Percentiles rank a stretch among this genome's conserved stretches.
These are phyloP conservation scores for Nymphalis polychloros DNA, from an alignment of 2,888 invertebrate species.

Conservation along the genomic window DNA sequence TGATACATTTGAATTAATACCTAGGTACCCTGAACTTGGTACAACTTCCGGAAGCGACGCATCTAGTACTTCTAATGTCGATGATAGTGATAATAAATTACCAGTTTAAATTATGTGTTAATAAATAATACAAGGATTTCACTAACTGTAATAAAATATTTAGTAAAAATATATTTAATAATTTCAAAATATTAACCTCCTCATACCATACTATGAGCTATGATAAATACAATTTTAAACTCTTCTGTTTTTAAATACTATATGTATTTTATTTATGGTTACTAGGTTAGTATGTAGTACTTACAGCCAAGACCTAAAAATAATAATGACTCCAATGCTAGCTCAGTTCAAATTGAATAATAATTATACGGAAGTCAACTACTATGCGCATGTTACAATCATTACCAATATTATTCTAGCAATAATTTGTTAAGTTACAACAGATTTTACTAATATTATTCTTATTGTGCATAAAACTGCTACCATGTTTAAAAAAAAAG, in stretches of 20 bases:
- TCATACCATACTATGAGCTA: too few species aligned
- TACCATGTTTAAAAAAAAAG: conserved; percentile 50
- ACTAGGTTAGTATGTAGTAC: too few species aligned
- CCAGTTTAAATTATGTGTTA: conserved; percentile 31
- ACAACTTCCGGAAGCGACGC: conserved; percentile 52
- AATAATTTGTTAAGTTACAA: not conserved
- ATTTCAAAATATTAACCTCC: too few species aligned
- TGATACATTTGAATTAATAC: conserved; percentile 63
- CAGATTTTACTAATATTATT: conserved; percentile 9
- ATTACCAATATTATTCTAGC: not conserved
- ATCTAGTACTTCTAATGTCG: conserved; percentile 43
- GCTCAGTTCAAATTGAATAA: not conserved
- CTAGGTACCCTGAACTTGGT: conserved; percentile 62
- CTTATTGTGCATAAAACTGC: conserved; percentile 26
- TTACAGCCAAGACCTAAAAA: too few species aligned
- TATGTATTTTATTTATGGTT: too few species aligned
- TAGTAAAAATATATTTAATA: too few species aligned
- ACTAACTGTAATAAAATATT: too few species aligned
- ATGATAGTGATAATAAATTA: conserved; percentile 44
- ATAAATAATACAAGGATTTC: too few species aligned
- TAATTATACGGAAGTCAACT: not conserved
- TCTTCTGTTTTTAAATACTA: too few species aligned
- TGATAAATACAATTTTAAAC: too few species aligned
- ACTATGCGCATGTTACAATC: not conserved
- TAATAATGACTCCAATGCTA: too few species aligned